Conservation (phyloP, 1,140 invertebrate species). For the Drosophila ohnishii region DNA sequence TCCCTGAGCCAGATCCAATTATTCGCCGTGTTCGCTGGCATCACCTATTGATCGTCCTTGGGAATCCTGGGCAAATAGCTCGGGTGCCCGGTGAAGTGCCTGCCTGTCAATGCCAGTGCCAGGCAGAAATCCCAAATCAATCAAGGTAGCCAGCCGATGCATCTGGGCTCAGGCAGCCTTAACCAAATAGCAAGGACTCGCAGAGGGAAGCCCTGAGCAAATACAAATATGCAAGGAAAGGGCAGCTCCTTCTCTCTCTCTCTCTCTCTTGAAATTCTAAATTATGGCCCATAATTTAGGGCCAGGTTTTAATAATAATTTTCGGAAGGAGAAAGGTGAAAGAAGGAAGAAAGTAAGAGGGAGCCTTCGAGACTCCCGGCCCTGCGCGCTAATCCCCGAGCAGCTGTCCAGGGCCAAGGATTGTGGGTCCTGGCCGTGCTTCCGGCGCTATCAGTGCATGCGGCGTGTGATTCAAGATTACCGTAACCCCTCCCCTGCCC, state of each 20-base stretch:
- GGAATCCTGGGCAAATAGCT: conserved; percentile 28
- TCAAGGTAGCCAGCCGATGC: conserved; percentile 24
- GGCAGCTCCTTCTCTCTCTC: not conserved
- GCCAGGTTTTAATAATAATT: conserved; percentile 56
- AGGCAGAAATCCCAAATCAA: conserved; percentile 44
- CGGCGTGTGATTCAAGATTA: conserved; percentile 65
- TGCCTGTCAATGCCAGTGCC: conserved; percentile 26
- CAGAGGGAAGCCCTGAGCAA: conserved; percentile 27
- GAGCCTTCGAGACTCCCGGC: conserved; percentile 14
- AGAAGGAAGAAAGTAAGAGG: conserved; percentile 21
- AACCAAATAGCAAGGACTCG: conserved; percentile 4
- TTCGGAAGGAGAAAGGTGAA: conserved; percentile 9
- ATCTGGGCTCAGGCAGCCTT: conserved; percentile 19
- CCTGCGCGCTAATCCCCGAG: conserved; percentile 56
- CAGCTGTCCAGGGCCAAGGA: conserved; percentile 55
- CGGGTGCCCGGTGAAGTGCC: conserved; percentile 20
- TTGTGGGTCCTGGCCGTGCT: conserved; percentile 49
- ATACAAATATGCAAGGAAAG: conserved; percentile 19
- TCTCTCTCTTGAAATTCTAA: conserved; percentile 45
- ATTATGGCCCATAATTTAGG: conserved; percentile 61
- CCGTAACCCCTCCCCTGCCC: conserved; percentile 19
- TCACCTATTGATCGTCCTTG: conserved; percentile 22
- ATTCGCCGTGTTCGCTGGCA: conserved; percentile 29
- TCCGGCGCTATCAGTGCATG: conserved; percentile 58
- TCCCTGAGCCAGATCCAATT: conserved; percentile 33